These are phyloP conservation scores for Cuniculus paca DNA, from an alignment of 2,797 vertebrate genomes.

Conservation along the genomic window DNA sequence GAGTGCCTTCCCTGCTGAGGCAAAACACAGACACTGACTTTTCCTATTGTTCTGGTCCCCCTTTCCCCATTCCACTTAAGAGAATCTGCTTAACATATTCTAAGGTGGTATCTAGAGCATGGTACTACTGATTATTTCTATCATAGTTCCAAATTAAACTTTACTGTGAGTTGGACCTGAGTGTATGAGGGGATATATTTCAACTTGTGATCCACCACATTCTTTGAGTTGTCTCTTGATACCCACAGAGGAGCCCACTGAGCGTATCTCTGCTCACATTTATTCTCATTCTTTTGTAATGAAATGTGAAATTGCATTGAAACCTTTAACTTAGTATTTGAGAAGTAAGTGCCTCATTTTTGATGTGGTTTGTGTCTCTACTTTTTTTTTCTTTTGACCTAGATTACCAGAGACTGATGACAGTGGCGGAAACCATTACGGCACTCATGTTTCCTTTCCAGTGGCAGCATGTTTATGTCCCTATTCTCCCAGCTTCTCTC, in stretches of 20 bases:
- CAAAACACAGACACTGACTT: neutral
- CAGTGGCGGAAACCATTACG: slow-evolving; percentile 99
- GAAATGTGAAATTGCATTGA: slow-evolving; percentile 46
- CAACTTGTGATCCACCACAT: neutral
- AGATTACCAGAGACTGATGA: slow-evolving; percentile 99
- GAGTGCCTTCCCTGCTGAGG: neutral
- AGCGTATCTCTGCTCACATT: slow-evolving; percentile 12
- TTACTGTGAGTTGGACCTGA: slow-evolving; percentile 41
- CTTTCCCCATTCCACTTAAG: neutral
- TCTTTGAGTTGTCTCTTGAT: slow-evolving; percentile 47
- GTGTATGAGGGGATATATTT: neutral
- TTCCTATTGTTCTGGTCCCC: neutral
- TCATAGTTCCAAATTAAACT: slow-evolving; percentile 44
- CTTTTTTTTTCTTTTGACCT: slow-evolving; percentile 67
- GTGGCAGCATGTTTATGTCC: slow-evolving; percentile 99
- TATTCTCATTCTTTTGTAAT: slow-evolving; percentile 50
- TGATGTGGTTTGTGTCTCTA: slow-evolving; percentile 77
- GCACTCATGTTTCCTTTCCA: slow-evolving; percentile 99
- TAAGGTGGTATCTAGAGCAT: slow-evolving; percentile 39
- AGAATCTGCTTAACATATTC: neutral
- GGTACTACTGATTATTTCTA: slow-evolving; percentile 7
- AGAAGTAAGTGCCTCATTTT: slow-evolving; percentile 53
- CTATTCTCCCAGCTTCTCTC: slow-evolving; percentile 98
- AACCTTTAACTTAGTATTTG: slow-evolving; percentile 28
- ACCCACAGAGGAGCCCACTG: neutral